phyloP scores from a whole-genome alignment of 2,113 vertebrate species.

The Eonycteris spelaea region DNA sequence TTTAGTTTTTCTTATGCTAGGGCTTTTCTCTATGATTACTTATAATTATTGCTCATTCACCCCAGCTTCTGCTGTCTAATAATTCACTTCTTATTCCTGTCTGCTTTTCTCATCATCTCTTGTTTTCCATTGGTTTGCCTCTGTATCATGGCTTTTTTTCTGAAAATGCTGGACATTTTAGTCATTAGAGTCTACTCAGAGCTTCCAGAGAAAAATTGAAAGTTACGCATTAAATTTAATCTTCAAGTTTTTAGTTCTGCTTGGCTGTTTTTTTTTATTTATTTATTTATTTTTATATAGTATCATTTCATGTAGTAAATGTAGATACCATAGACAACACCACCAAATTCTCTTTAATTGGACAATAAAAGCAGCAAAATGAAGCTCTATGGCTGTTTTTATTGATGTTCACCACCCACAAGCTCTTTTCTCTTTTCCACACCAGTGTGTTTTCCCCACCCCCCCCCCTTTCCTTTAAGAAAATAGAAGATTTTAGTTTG shows the following conservation, averaged over 20 bases:
- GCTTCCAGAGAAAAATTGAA: conserved; percentile 3
- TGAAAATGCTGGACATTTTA: neutral
- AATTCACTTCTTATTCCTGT: neutral
- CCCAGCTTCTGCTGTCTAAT: neutral
- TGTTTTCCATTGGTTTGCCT: neutral
- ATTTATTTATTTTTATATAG: too few species aligned
- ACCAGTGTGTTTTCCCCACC: neutral
- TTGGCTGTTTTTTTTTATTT: neutral
- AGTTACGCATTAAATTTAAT: conserved; percentile 1
- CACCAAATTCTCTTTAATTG: too few species aligned
- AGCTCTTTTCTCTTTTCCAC: neutral
- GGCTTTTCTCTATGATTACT: neutral
- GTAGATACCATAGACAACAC: too few species aligned
- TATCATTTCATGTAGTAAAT: too few species aligned
- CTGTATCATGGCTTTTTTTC: neutral
- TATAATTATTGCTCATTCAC: neutral
- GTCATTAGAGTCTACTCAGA: neutral
- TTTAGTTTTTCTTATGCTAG: neutral
- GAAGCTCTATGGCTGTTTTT: neutral
- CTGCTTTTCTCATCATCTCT: neutral
- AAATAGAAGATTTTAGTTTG: neutral
- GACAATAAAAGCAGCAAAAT: too few species aligned
- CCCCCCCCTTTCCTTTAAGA: neutral
- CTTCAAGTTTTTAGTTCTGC: conserved; percentile 31
- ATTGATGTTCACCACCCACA: neutral